These are phyloP conservation scores for Gasterosteus aculeatus DNA, from an alignment of 2,113 vertebrate genomes.

Conservation along the genomic window DNA sequence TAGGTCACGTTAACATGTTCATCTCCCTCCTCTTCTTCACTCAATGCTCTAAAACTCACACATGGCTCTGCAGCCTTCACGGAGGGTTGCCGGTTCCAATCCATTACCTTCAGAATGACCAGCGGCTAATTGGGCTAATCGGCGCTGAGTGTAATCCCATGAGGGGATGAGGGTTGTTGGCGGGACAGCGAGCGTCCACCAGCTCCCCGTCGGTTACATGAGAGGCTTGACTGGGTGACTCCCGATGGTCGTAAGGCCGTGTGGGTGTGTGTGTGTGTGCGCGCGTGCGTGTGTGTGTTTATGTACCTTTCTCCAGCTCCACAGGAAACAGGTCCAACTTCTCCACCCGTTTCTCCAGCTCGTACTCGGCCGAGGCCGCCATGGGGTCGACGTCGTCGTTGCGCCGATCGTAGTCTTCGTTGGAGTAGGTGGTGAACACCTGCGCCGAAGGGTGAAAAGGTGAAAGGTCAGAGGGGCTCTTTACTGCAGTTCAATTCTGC, in stretches of 20 bases:
- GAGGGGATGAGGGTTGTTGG: constrained; percentile 61
- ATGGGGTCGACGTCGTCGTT: constrained; percentile 97
- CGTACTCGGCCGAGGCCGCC: constrained; percentile 95
- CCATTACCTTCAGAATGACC: constrained; percentile 55
- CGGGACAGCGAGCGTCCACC: constrained; percentile 42
- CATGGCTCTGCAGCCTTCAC: constrained; percentile 20
- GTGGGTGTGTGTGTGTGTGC: constrained; percentile 10
- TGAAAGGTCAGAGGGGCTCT: constrained; percentile 9
- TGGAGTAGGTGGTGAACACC: constrained; percentile 97
- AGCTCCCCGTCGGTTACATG: constrained; percentile 40
- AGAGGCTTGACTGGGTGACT: constrained; percentile 62
- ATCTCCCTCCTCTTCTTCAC: neutral
- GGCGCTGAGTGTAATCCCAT: constrained; percentile 66
- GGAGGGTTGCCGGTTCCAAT: constrained; percentile 47
- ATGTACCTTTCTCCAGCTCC: constrained; percentile 94
- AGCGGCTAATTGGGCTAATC: constrained; percentile 75
- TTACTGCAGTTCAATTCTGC: no score
- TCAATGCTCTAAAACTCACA: neutral
- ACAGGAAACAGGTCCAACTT: constrained; percentile 94
- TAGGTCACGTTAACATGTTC: neutral
- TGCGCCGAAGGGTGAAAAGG: constrained; percentile 48
- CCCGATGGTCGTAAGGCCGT: constrained; percentile 7
- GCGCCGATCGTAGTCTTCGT: constrained; percentile 94
- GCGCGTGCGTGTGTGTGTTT: constrained; percentile 8
- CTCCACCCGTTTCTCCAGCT: constrained; percentile 96